Evolutionary conservation across 1,140 invertebrate genomes (phyloP), one percentile per base, ranked within the genome.

Genomic region (Branchinecta lindahli): DNA sequence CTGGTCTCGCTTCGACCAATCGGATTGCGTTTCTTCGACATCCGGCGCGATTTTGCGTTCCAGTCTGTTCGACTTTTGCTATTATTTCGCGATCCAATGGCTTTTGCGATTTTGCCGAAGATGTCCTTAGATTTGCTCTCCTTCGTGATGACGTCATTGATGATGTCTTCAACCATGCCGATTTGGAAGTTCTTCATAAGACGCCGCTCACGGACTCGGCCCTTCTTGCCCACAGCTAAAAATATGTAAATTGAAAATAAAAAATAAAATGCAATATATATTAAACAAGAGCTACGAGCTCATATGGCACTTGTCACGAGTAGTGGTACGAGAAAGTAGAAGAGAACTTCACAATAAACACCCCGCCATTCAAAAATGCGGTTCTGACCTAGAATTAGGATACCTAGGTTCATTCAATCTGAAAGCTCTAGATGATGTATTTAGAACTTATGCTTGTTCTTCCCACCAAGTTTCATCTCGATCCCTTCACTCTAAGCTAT

Each of bases 151-250:
- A 86, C 87, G 69, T 87, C 85, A 70, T 84, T 86, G 12, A 90
- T 84, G n/a, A 90, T 84, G 10, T 87, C 87, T 77, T 92, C 89
- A 2, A 92, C 89, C 67, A 91, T 85, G 8, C 89, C 90, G 71
- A 92, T 92, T 75, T 90, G 88, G 80, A 92, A 92, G 76, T 90
- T 89, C 77, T 89, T 90, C 86, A 92, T 89, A 45, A 92, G 79
- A 0, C 87, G 82, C 45, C 90, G 81, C 75, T 92, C 89, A 88
- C 89, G 90, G 0, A 89, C 85, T 75, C 88, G 85, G 6, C 88
- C 88, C 77, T 92, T 92, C 75, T 90, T 91, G 0, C 89, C 89
- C 33, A 86, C 81, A 67, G 89, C 89, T 85, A 77, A 61, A 79
- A 77, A 67, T 74, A 66, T 21, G 66, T 20, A 4, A 70, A 9